A percentile compares a stretch with the other conserved stretches of the same genome.
phyloP scores from a whole-genome alignment of 2,113 vertebrate genomes.

The Crotophaga sulcirostris region DNA sequence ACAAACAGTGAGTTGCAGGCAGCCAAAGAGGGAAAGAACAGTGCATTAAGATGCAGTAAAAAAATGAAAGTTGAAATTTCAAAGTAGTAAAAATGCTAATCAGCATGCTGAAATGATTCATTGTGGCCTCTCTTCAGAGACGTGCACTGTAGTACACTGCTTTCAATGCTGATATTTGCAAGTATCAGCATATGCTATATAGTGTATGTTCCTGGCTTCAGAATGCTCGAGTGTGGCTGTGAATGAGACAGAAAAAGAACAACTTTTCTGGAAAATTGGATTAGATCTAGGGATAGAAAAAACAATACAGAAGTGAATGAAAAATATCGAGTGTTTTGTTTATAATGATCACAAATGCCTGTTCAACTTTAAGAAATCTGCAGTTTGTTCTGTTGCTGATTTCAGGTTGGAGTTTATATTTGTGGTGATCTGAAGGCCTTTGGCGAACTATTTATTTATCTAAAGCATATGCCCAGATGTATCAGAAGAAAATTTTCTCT shows the following conservation, averaged over 20 bases:
- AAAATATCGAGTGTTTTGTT: background rate
- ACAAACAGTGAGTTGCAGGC: constrained; percentile 1
- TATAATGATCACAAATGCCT: background rate
- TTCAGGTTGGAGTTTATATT: background rate
- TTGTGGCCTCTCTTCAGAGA: background rate
- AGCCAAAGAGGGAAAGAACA: constrained; percentile 1
- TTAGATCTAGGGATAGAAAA: background rate
- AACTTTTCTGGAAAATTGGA: background rate
- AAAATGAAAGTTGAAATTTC: constrained; percentile 26
- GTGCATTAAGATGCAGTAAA: constrained; percentile 32
- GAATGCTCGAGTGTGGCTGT: background rate
- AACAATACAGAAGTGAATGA: background rate
- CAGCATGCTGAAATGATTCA: constrained; percentile 26
- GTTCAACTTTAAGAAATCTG: background rate
- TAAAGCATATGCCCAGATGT: background rate
- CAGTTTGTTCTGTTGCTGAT: background rate
- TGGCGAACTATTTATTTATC: background rate
- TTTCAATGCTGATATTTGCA: background rate
- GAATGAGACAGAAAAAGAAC: background rate
- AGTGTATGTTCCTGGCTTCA: background rate
- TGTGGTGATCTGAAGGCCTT: background rate
- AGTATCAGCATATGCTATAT: constrained; percentile 7
- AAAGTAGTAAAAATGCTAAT: constrained; percentile 51
- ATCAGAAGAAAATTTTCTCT: background rate
- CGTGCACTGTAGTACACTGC: background rate